Evolutionary conservation across 2,113 vertebrate genomes (phyloP), one percentile per base, ranked within the genome.

Genomic region (Cololabis saira): DNA sequence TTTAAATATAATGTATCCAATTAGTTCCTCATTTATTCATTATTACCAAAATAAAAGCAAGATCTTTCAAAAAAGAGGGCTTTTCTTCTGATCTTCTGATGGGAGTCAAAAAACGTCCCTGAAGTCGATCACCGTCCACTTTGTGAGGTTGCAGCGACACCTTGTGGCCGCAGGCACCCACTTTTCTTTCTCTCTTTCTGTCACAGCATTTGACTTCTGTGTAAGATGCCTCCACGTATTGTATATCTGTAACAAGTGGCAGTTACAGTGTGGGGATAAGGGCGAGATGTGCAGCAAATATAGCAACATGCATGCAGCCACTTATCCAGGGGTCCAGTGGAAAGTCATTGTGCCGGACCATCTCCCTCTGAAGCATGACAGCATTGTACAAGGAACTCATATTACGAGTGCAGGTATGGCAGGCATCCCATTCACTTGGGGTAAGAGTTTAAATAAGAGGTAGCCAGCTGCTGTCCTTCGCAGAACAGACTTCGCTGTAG

Each of bases 361-460:
- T 91, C 87, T 93, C 87, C 87, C 91, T 92, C 91, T 83, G n/a
- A 82, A 89, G 68, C 65, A 52, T 65, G 68, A 88, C 90, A 78
- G 87, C 94, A 94, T 92, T 90, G 90, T 89, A 82, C 85, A 51
- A 85, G 90, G 90, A 94, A 91, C 92, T 93, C 91, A 90, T 85
- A 81, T 94, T 92, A 93, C 92, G 86, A 80, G 89, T 89, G 84
- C 93, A 95, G 94, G 93, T 95, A 93, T 94, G 93, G 81, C 89
- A 92, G 93, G 91, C 92, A 94, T 95, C 89, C 92, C 91, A 92
- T 93, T 89, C 87, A 47, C 86, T 86, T 83, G 90, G 88, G 64
- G 52, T 84, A 71, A 82, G 90, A 91, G 89, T 90, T 90, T 87
- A 90, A 88, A 88, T 77, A 90, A 92, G 94, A 94, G 91, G 94